These are phyloP conservation scores for Triplophysa yarkandensis DNA, from an alignment of 2,797 vertebrate species.

Conservation along the genomic window DNA sequence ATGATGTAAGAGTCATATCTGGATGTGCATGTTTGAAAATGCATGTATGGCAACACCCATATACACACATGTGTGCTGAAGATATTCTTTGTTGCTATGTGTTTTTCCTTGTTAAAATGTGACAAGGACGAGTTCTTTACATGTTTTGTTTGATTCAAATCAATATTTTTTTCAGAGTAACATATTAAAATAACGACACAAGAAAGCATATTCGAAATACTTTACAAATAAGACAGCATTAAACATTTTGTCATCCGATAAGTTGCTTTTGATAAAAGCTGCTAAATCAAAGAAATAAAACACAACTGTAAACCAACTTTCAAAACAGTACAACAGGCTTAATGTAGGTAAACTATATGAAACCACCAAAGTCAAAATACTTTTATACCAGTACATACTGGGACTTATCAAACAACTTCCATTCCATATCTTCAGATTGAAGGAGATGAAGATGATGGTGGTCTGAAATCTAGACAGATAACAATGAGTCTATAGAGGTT, in stretches of 20 bases:
- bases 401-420: not conserved
- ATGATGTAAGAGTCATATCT: conserved; percentile 13
- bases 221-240: too few species aligned
- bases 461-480: conserved; percentile 73
- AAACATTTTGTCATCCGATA: too few species aligned
- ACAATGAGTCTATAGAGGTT: conserved; percentile 85
- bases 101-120: not conserved
- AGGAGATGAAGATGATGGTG: conserved; percentile 1
- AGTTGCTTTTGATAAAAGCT: too few species aligned
- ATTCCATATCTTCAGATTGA: conserved; percentile 3
- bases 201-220: too few species aligned
- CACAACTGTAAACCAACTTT: not conserved
- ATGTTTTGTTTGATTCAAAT: not conserved
- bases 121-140: not conserved
- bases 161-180: not conserved
- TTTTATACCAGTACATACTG: not conserved
- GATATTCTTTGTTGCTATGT: not conserved
- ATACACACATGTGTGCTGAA: not conserved
- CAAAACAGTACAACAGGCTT: not conserved
- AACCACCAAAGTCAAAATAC: not conserved
- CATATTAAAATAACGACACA: too few species aligned
- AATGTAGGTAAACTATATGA: too few species aligned
- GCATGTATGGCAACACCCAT: conserved; percentile 1
- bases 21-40: not conserved
- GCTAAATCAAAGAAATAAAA: too few species aligned